Evolutionary conservation across 2,113 vertebrate species (phyloP), one percentile per base, ranked within the genome.

Genomic region (Saccopteryx leptura): DNA sequence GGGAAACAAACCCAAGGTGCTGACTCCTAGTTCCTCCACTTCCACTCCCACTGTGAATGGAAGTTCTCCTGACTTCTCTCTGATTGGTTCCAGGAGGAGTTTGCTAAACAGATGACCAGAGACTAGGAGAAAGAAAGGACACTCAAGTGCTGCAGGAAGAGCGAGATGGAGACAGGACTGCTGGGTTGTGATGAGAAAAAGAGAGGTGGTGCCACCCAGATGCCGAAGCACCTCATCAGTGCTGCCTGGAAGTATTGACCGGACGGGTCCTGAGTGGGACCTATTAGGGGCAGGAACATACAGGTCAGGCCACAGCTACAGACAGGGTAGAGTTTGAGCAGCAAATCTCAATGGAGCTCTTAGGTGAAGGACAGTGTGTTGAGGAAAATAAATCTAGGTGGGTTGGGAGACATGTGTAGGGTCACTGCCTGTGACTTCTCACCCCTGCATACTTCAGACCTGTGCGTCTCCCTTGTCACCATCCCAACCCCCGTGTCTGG

Each of bases 161-260:
- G 60, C 14, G 63, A 39, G 79, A 71, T 65, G 33, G 26, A 93
- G 23, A n/a, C 61, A 48, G 26, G 52, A 21, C 66, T 14, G 10
- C 19, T 9, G 39, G 39, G 21, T 52, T 21, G 14, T 2, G 28
- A 19, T 18, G 52, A 56, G 33, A 88, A n/a, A 76, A 46, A 26
- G 39, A 54, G 48, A 23, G 31, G 24, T 0, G 6, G 17, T 60
- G 48, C 33, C 3, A 2, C 26, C 18, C 24, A 71, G 84, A 58
- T 11, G 26, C 24, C 65, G 0, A 0, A 33, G 24, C 1, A 5
- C 48, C 63, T 48, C 0, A 13, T 50, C 28, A 17, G 46, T 74
- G n/a, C 68, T 63, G n/a, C 48, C 48, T 63, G 24, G 33, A 79
- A 26, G n/a, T 54, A 33, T 52, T 69, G 33, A 26, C 63, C 33